These are phyloP conservation scores for Caenorhabditis tropicalis DNA, from an alignment of 1,140 invertebrate species.

Conservation along the genomic window DNA sequence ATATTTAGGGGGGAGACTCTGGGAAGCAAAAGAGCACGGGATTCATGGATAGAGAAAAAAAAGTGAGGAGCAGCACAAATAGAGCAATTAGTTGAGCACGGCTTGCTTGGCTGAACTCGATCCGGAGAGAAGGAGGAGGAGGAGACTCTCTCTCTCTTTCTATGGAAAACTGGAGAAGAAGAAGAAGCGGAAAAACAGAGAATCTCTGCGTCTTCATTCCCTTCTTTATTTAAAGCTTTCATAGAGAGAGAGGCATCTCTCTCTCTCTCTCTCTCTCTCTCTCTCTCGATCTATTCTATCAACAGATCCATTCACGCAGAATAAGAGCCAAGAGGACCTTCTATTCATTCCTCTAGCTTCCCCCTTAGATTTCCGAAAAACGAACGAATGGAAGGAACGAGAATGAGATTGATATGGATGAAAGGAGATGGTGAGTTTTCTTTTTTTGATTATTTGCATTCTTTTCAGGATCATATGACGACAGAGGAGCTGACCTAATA, in stretches of 20 bases:
- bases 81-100: conserved; percentile 41
- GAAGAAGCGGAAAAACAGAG: not conserved
- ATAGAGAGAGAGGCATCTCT: not conserved
- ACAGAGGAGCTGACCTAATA: too few species aligned
- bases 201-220: not conserved
- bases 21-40: not conserved
- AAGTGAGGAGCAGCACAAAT: not conserved
- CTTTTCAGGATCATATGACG: too few species aligned
- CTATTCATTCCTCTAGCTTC: not conserved
- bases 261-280: not conserved
- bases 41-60: not conserved
- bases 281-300: not conserved
- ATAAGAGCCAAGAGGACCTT: not conserved
- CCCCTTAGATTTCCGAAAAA: not conserved
- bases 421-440: too few species aligned
- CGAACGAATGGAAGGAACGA: not conserved
- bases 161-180: not conserved
- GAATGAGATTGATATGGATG: not conserved
- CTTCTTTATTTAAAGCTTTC: not conserved
- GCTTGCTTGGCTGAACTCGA: conserved; percentile 44
- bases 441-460: too few species aligned
- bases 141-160: not conserved
- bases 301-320: conserved; percentile 42
- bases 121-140: too few species aligned
- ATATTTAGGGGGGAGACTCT: not conserved